Percentiles rank a stretch among this genome's conserved stretches.
Conservation (phyloP, 2,888 invertebrate genomes). For the Lithophane socia region DNA sequence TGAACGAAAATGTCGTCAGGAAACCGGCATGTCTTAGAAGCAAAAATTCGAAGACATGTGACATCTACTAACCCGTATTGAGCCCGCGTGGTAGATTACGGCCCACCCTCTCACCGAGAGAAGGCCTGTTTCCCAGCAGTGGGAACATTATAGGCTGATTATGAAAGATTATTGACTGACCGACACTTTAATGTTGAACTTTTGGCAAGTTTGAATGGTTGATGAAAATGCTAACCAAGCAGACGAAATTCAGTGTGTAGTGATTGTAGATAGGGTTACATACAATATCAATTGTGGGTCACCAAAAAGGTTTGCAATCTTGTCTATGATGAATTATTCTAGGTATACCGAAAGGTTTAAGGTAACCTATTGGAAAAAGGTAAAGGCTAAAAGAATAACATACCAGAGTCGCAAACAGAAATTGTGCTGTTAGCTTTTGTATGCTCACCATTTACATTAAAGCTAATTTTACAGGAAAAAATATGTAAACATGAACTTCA, state of each 20-base stretch:
- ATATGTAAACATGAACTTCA: neutral
- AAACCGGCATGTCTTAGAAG: too few species aligned
- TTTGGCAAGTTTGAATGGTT: neutral
- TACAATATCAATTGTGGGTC: neutral
- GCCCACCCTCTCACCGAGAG: too few species aligned
- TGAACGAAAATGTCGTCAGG: too few species aligned
- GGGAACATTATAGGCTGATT: too few species aligned
- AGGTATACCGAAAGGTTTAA: neutral
- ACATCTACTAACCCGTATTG: too few species aligned
- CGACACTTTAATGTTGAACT: neutral
- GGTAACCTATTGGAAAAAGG: conserved; percentile 11
- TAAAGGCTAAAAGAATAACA: conserved; percentile 3
- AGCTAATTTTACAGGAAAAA: conserved; percentile 1
- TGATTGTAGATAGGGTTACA: neutral
- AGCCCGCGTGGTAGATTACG: too few species aligned
- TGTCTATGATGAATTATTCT: conserved; percentile 5
- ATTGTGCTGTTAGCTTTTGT: neutral
- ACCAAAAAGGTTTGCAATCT: conserved; percentile 12
- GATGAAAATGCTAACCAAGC: neutral
- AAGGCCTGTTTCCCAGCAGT: too few species aligned
- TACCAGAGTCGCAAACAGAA: neutral
- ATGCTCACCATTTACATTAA: neutral
- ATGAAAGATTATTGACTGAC: neutral
- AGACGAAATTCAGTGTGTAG: neutral
- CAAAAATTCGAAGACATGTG: too few species aligned